Conservation (phyloP, 2,888 invertebrate species). For the Apamea anceps region DNA sequence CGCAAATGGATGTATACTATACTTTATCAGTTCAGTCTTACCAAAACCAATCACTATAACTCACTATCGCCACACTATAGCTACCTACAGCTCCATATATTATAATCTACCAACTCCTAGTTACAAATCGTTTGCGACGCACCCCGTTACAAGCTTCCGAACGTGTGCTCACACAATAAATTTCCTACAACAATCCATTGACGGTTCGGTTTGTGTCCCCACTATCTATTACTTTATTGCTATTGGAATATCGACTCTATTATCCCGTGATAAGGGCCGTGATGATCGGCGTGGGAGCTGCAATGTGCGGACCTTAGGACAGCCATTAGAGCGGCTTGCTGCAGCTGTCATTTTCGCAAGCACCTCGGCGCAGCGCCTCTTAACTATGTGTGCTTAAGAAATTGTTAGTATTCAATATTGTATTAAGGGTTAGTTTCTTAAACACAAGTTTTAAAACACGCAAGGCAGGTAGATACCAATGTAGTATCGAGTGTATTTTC, state of each 20-base stretch:
- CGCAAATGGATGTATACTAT: not conserved
- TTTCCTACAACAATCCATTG: slow-evolving; percentile 65
- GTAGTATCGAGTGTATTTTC: not conserved
- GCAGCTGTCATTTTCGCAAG: slow-evolving; percentile 84
- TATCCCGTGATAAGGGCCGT: slow-evolving; percentile 45
- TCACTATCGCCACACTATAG: not conserved
- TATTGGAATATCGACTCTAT: slow-evolving; percentile 54
- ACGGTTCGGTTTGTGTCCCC: slow-evolving; percentile 65
- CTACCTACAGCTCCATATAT: not conserved
- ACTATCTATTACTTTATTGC: slow-evolving; percentile 53
- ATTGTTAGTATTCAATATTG: slow-evolving; percentile 24
- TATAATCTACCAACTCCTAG: slow-evolving; percentile 37
- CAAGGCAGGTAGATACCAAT: not conserved
- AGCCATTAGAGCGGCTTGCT: slow-evolving; percentile 76
- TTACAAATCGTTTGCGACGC: slow-evolving; percentile 54
- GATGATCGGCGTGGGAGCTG: slow-evolving; percentile 39
- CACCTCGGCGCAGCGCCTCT: slow-evolving; percentile 48
- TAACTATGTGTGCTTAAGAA: slow-evolving; percentile 41
- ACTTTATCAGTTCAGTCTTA: not conserved
- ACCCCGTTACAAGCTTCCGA: slow-evolving; percentile 52
- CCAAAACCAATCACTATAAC: not conserved
- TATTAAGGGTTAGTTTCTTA: not conserved
- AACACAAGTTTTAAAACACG: not conserved
- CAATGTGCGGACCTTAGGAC: slow-evolving; percentile 67
- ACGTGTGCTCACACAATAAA: slow-evolving; percentile 64